Percentiles rank a stretch among this genome's conserved stretches.
phyloP scores from a whole-genome alignment of 2,113 vertebrate genomes.

The Oceanodroma tethys region DNA sequence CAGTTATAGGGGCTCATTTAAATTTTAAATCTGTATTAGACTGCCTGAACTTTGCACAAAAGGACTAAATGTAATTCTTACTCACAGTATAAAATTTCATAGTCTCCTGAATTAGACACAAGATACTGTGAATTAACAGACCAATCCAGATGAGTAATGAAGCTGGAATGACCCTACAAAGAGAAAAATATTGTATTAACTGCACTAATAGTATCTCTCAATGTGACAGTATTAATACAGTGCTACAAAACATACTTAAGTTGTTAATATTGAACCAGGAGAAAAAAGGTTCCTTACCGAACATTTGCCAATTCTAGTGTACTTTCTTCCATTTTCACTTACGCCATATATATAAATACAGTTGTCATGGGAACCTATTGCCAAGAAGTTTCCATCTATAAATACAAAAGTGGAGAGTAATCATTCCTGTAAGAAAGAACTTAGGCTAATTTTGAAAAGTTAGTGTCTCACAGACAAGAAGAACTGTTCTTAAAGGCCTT shows the following conservation, averaged over 20 bases:
- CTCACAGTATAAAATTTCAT: constrained; percentile 99
- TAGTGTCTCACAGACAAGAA: background rate
- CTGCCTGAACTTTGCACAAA: constrained; percentile 5
- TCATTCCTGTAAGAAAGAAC: background rate
- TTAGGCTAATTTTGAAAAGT: background rate
- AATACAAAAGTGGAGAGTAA: background rate
- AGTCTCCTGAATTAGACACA: constrained; percentile 97
- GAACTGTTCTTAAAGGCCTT: background rate
- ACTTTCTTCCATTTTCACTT: constrained; percentile 89
- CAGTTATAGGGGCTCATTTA: constrained; percentile 1
- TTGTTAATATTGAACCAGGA: background rate
- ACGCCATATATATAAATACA: constrained; percentile 96
- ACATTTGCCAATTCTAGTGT: constrained; percentile 92
- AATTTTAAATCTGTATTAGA: constrained; percentile 25
- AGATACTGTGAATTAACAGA: constrained; percentile 94
- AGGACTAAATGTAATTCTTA: constrained; percentile 41
- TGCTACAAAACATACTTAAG: background rate
- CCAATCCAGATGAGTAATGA: constrained; percentile 98
- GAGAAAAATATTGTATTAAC: background rate
- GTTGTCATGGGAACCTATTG: constrained; percentile 98
- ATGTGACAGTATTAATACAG: background rate
- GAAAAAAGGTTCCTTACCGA: constrained; percentile 78
- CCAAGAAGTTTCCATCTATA: constrained; percentile 92
- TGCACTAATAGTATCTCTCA: background rate
- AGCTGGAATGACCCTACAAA: constrained; percentile 94